Conservation (phyloP, 1,140 invertebrate species). For the Hypsibius dujardini region DNA sequence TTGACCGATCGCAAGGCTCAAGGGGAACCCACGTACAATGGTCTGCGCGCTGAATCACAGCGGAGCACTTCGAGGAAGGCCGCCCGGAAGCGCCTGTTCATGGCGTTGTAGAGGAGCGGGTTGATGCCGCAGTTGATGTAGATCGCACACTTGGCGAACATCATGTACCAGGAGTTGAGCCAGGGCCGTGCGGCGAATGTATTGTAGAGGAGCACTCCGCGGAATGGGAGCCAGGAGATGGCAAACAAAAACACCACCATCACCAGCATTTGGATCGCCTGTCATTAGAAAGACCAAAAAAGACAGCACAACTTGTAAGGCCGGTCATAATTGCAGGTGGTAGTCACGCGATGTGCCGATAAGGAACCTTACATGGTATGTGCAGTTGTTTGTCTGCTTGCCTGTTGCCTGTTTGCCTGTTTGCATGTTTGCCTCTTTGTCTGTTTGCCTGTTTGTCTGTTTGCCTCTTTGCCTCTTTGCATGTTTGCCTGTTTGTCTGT, state of each 20-base stretch:
- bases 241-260: conserved; percentile 34
- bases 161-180: conserved; percentile 33
- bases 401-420: too few species aligned
- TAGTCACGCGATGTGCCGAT: too few species aligned
- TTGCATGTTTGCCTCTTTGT: too few species aligned
- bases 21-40: too few species aligned
- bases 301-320: too few species aligned
- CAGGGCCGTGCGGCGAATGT: conserved; percentile 25
- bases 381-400: too few species aligned
- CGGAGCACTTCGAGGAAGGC: conserved; percentile 25
- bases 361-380: too few species aligned
- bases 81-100: conserved; percentile 35
- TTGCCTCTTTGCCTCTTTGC: too few species aligned
- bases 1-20: too few species aligned
- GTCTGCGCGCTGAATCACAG: conserved; percentile 2
- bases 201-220: conserved; percentile 25
- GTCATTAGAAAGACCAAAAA: neutral
- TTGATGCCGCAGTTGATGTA: conserved; percentile 33
- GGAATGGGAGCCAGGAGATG: conserved; percentile 34
- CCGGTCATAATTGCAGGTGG: too few species aligned
- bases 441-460: too few species aligned
- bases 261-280: conserved; percentile 37
- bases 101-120: conserved; percentile 38
- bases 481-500: too few species aligned
- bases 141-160: conserved; percentile 29